A percentile compares a stretch with the other conserved stretches of the same genome.
phyloP scores from a whole-genome alignment of 2,888 invertebrate genomes.

The Ethmia dodecea region DNA sequence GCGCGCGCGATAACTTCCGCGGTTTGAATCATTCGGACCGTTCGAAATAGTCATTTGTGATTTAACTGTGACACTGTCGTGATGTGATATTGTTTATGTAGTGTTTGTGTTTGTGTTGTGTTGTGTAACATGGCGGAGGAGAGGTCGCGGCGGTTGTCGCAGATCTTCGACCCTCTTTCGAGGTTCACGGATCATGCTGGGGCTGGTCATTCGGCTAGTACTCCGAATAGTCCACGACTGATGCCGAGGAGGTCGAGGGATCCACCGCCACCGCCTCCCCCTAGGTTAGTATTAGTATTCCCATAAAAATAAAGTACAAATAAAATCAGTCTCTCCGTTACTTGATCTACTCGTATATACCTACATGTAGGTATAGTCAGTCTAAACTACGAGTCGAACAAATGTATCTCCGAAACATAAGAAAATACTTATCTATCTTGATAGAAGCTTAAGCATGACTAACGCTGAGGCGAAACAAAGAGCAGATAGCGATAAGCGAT shows the following conservation, averaged over 20 bases:
- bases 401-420: no score
- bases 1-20: slow-evolving; percentile 44
- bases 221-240: slow-evolving; percentile 85
- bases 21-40: slow-evolving; percentile 53
- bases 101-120: slow-evolving; percentile 45
- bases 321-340: no score
- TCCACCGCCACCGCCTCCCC: slow-evolving; percentile 68
- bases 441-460: no score
- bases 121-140: slow-evolving; percentile 79
- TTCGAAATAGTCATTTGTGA: slow-evolving; percentile 63
- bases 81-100: slow-evolving; percentile 43
- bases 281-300: no score
- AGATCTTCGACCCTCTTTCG: slow-evolving; percentile 89
- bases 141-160: slow-evolving; percentile 85
- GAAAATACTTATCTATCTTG: no score
- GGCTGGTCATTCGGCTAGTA: slow-evolving; percentile 76
- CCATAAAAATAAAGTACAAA: no score
- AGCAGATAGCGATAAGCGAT: no score
- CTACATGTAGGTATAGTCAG: no score
- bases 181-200: slow-evolving; percentile 83
- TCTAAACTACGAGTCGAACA: no score
- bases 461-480: neutral
- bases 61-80: slow-evolving; percentile 55
- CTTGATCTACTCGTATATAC: no score
- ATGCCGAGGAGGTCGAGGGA: slow-evolving; percentile 77